These are phyloP conservation scores for Cephus spinipes DNA, from an alignment of 2,888 invertebrate genomes.

Conservation along the genomic window DNA sequence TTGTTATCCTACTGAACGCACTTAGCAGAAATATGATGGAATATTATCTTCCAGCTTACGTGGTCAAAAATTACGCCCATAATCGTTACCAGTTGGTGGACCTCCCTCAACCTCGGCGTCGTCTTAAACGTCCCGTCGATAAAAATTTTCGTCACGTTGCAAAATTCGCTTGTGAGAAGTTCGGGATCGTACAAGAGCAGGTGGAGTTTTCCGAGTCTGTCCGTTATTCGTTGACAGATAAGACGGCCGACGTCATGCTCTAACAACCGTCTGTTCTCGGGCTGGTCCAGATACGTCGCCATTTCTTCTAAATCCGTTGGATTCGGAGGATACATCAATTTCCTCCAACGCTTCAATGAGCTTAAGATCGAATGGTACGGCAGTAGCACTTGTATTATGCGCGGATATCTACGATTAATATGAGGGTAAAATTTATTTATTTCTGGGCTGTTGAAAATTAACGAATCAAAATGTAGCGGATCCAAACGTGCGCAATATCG, in stretches of 20 bases:
- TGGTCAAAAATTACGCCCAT: constrained; percentile 13
- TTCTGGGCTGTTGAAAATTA: neutral
- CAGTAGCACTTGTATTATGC: neutral
- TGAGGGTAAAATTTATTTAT: neutral
- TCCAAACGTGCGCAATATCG: too few species aligned
- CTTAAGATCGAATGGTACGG: constrained; percentile 8
- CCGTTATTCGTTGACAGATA: neutral
- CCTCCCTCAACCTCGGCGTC: constrained; percentile 2
- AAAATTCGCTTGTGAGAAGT: too few species aligned
- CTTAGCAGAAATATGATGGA: too few species aligned
- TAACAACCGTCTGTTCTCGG: neutral
- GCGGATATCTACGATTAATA: neutral
- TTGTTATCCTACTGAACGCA: too few species aligned
- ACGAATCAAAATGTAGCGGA: neutral
- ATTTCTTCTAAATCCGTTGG: neutral
- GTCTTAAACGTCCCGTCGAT: constrained; percentile 15
- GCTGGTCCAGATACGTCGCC: neutral
- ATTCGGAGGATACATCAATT: neutral
- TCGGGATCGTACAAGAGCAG: too few species aligned
- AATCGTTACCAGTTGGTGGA: constrained; percentile 16
- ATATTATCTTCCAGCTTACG: constrained; percentile 7
- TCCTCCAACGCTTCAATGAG: constrained; percentile 14
- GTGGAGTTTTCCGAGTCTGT: neutral
- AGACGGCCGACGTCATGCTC: neutral
- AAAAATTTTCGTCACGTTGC: neutral